A percentile compares a stretch with the other conserved stretches of the same genome.
Evolutionary conservation across 2,797 vertebrate genomes (phyloP).

Genomic region (Bucorvus abyssinicus): DNA sequence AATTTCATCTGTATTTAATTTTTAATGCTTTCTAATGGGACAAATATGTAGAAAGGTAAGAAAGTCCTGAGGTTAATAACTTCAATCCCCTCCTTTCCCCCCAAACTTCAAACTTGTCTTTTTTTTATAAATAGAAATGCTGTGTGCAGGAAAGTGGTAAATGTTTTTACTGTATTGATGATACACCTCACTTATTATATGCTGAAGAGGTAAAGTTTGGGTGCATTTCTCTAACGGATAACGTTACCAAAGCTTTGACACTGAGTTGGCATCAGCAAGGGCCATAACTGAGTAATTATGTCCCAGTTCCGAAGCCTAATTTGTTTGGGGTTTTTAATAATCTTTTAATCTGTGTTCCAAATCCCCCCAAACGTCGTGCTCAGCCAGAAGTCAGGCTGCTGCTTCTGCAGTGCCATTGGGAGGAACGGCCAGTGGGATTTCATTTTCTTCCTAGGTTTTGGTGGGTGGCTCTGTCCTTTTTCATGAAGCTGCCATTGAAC

Average conservation of each 20-base stretch:
- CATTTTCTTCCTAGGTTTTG: not conserved
- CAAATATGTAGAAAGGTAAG: constrained; percentile 76
- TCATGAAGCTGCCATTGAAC: not conserved
- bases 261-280: not conserved
- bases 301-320: not conserved
- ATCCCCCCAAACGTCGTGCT: fast-evolving
- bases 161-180: not conserved
- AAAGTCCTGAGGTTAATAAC: constrained; percentile 54
- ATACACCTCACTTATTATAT: not conserved
- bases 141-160: not conserved
- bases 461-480: not conserved
- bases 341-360: not conserved
- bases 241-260: not conserved
- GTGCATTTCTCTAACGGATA: not conserved
- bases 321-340: fast-evolving
- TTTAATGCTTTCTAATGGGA: constrained; percentile 73
- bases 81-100: not conserved
- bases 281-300: not conserved
- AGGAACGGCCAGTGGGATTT: not conserved
- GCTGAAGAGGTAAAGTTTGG: not conserved
- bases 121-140: not conserved
- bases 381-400: not conserved
- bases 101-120: not conserved
- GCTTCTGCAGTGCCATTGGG: not conserved
- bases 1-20: constrained; percentile 73